Evolutionary conservation across 1,140 invertebrate species (phyloP).

Genomic region (Metaphire vulgaris): DNA sequence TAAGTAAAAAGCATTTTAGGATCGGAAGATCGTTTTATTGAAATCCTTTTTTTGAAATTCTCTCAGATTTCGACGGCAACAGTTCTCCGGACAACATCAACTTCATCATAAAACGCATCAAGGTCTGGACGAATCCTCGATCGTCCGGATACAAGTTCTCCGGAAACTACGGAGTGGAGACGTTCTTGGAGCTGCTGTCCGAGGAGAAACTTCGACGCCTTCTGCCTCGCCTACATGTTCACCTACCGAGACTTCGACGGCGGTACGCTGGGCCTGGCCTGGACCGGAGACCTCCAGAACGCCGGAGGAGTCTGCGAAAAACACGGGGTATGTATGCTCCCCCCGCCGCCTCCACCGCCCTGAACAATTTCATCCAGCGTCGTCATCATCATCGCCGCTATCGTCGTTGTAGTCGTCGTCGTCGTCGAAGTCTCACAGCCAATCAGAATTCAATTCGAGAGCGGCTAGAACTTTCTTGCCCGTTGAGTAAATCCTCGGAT

Average conservation of each 20-base stretch:
- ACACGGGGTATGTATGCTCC: slow-evolving; percentile 53
- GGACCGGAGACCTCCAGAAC: slow-evolving; percentile 75
- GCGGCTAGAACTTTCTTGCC: too few species aligned
- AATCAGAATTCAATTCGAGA: too few species aligned
- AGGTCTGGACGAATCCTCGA: slow-evolving; percentile 78
- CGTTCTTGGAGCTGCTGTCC: slow-evolving; percentile 94
- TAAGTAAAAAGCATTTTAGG: too few species aligned
- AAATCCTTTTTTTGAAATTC: too few species aligned
- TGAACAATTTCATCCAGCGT: too few species aligned
- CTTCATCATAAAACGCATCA: slow-evolving; percentile 93
- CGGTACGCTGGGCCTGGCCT: slow-evolving; percentile 91
- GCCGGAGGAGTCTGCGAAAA: slow-evolving; percentile 97
- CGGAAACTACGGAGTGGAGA: slow-evolving; percentile 88
- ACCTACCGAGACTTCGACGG: slow-evolving; percentile 94
- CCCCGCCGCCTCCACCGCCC: too few species aligned
- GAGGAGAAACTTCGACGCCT: slow-evolving; percentile 86
- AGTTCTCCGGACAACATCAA: slow-evolving; percentile 83
- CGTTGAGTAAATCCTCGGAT: too few species aligned
- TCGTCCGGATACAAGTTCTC: slow-evolving; percentile 81
- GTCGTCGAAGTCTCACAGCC: too few species aligned
- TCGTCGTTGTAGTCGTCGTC: too few species aligned
- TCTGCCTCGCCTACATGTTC: slow-evolving; percentile 96
- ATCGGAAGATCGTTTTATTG: too few species aligned
- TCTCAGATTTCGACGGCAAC: slow-evolving; percentile 91
- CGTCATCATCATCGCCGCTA: too few species aligned